A percentile compares a stretch with the other conserved stretches of the same genome.
phyloP scores from a whole-genome alignment of 2,113 vertebrate species.

The Phocoena sinus region DNA sequence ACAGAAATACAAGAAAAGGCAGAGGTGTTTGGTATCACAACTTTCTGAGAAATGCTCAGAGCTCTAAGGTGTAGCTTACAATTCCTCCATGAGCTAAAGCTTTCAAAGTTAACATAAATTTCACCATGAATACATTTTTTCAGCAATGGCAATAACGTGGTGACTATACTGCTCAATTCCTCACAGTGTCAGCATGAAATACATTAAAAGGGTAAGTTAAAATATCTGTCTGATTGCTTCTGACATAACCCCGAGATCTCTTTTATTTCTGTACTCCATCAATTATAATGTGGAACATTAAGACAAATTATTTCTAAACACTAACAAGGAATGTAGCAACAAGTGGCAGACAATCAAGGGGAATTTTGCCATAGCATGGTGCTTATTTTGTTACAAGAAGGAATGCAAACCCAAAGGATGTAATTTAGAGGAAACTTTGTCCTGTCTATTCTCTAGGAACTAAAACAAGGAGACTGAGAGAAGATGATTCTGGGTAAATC shows the following conservation, averaged over 20 bases:
- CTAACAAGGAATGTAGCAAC: no score
- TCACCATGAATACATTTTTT: not conserved
- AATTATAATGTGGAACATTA: no score
- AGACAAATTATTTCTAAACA: no score
- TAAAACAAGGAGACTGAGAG: no score
- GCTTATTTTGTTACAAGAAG: no score
- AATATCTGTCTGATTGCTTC: not conserved
- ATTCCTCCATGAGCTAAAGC: not conserved
- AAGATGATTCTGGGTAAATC: no score
- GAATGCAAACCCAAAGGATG: no score
- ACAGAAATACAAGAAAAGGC: not conserved
- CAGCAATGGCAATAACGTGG: not conserved
- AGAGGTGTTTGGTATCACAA: not conserved
- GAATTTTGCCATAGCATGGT: no score
- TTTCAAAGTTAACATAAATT: not conserved
- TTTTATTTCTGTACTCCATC: no score
- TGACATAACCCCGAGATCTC: not conserved
- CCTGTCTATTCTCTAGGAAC: no score
- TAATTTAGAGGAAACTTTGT: no score
- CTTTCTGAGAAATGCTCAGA: not conserved
- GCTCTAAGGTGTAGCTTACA: not conserved
- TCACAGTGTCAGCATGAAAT: not conserved
- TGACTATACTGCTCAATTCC: not conserved
- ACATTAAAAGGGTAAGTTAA: not conserved
- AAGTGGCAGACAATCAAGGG: no score